Percentiles rank a stretch among this genome's conserved stretches.
These are phyloP conservation scores for Melolontha melolontha DNA, from an alignment of 2,888 invertebrate genomes.

Conservation along the genomic window DNA sequence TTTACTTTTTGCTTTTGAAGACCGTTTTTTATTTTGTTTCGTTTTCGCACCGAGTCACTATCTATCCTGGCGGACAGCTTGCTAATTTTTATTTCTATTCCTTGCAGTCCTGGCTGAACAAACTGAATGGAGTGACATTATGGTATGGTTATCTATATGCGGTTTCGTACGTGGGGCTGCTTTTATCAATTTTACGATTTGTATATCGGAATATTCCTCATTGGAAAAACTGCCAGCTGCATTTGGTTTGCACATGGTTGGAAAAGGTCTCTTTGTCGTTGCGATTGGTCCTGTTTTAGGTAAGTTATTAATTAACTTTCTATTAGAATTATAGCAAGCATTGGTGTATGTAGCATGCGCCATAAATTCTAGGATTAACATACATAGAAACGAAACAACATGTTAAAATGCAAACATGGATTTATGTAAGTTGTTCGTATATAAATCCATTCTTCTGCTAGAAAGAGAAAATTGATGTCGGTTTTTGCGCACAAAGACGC, in stretches of 20 bases:
- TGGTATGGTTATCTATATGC: conserved; percentile 79
- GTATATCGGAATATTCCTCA: conserved; percentile 81
- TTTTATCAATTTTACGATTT: conserved; percentile 81
- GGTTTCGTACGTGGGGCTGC: conserved; percentile 85
- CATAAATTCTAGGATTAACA: too few species aligned
- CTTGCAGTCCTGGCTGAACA: conserved; percentile 79
- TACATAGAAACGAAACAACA: too few species aligned
- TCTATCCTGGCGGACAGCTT: conserved; percentile 43
- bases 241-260: conserved; percentile 82
- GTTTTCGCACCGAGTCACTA: conserved; percentile 51
- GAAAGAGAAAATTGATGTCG: too few species aligned
- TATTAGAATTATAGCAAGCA: background rate
- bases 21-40: conserved; percentile 46
- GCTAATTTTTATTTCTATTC: conserved; percentile 52
- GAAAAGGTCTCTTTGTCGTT: conserved; percentile 79
- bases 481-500: too few species aligned
- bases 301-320: conserved; percentile 57
- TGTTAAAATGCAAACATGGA: too few species aligned
- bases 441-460: too few species aligned
- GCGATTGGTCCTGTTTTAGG: conserved; percentile 78
- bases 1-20: conserved; percentile 49
- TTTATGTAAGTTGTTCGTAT: too few species aligned
- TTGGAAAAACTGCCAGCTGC: conserved; percentile 80
- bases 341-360: too few species aligned
- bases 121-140: conserved; percentile 75